Evolutionary conservation across 2,113 vertebrate species (phyloP).

Genomic region (Clinocottus analis): DNA sequence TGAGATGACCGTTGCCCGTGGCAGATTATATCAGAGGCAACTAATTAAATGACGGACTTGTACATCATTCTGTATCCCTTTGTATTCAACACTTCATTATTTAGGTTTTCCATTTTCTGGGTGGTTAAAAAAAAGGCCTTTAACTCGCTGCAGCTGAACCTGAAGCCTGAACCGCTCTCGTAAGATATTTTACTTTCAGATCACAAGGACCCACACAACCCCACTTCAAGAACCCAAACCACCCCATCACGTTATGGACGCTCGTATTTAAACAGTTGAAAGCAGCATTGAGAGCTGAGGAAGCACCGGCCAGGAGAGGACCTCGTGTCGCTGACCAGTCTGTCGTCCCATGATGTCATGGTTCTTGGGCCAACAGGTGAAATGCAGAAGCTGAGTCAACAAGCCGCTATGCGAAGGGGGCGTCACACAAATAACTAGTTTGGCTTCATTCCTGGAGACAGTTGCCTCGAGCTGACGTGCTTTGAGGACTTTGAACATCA

Average conservation of each 20-base stretch:
- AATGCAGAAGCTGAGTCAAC: constrained; percentile 13
- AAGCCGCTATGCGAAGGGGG: not conserved
- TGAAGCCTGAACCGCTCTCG: not conserved
- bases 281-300: no score
- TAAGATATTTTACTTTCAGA: not conserved
- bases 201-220: not conserved
- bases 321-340: constrained; percentile 27
- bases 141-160: no score
- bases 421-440: not conserved
- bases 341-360: constrained; percentile 69
- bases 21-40: not conserved
- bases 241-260: no score
- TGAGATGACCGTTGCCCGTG: not conserved
- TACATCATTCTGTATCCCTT: no score
- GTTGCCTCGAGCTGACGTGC: not conserved
- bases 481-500: not conserved
- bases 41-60: not conserved
- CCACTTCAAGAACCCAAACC: not conserved
- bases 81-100: no score
- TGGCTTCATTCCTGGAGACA: not conserved
- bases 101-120: no score
- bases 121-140: no score
- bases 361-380: constrained; percentile 63
- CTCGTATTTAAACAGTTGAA: no score
- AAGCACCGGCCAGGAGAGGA: not conserved